Base-by-base conservation (phyloP, 2,797 vertebrate genomes). In the Pseudotriccus pelzelni region DNA sequence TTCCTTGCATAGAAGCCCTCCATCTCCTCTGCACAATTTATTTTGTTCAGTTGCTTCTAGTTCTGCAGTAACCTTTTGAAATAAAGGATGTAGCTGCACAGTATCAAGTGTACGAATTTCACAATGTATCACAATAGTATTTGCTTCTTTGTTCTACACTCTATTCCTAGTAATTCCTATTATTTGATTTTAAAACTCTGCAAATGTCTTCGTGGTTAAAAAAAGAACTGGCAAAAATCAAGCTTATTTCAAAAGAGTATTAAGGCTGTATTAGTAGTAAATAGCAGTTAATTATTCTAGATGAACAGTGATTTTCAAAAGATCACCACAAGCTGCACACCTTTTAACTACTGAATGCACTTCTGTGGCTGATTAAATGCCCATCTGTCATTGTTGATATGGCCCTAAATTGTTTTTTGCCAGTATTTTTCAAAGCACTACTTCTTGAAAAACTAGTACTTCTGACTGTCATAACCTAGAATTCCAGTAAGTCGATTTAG, bases 171-270 rank as follows among this genome's bases (percentile, higher is more conserved):
- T 60, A 6, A 52, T 37, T 58, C 89, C 9, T 39, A 73, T 47
- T 44, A 55, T 20, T 76, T 28, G 10, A 76, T 69, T 90, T 68
- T 23, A 76, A 75, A 87, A 39, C 46, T 34, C 75, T 68, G 32
- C 41, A 67, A 37, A 46, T 44, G 8, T 56, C 55, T 93, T 72
- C 14, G 73, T 16, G 16, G 6, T 47, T 75, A 49, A 82, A 87
- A 80, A 79, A 60, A n/a, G 15, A 75, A 22, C 20, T 80, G 62
- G 47, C 19, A 56, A 93, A 92, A 92, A 82, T 56, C 16, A 70
- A 41, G 43, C 55, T 79, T 66, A 44, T 5, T 59, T 53, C 36
- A 76, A 55, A 81, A 55, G 10, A 93, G 7, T 39, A 44, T 28
- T 78, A 75, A 81, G 55, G 50, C 46, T 75, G 14, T 55, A 64